Percentiles rank a stretch among this genome's conserved stretches.
phyloP scores from a whole-genome alignment of 2,113 vertebrate genomes.

The Petromus typicus region DNA sequence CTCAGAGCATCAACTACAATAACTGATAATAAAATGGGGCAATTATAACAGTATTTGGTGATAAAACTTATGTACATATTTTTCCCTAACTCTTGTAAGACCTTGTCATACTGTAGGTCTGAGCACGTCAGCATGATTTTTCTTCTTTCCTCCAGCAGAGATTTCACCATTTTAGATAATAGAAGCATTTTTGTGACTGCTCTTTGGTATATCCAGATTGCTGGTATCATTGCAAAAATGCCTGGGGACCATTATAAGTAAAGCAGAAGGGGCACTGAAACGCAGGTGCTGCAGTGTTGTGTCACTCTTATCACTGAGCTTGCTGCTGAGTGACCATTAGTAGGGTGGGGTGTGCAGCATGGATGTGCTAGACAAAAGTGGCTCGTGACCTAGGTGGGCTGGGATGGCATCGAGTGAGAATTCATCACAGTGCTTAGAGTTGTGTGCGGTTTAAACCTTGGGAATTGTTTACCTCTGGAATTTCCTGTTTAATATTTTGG shows the following conservation, averaged over 20 bases:
- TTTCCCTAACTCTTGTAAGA: neutral
- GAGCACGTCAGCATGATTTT: neutral
- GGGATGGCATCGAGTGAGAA: neutral
- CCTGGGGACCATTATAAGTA: neutral
- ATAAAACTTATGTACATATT: neutral
- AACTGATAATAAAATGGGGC: neutral
- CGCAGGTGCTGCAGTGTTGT: neutral
- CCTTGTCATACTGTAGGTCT: neutral
- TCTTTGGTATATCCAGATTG: neutral
- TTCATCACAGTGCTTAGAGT: neutral
- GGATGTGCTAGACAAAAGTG: neutral
- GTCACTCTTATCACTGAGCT: neutral
- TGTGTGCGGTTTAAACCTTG: neutral
- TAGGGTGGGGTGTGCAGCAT: neutral
- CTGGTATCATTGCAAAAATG: neutral
- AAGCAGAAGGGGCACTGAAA: neutral
- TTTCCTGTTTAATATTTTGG: neutral
- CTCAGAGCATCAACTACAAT: no score
- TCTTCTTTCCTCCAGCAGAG: neutral
- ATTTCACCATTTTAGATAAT: neutral
- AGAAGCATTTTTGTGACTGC: neutral
- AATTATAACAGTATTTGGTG: neutral
- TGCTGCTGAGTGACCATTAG: neutral
- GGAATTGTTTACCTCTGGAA: neutral
- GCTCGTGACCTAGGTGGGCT: no score